Percentiles rank a stretch among this genome's conserved stretches.
These are phyloP conservation scores for Saxidomus purpurata DNA, from an alignment of 1,140 invertebrate genomes.

Conservation along the genomic window DNA sequence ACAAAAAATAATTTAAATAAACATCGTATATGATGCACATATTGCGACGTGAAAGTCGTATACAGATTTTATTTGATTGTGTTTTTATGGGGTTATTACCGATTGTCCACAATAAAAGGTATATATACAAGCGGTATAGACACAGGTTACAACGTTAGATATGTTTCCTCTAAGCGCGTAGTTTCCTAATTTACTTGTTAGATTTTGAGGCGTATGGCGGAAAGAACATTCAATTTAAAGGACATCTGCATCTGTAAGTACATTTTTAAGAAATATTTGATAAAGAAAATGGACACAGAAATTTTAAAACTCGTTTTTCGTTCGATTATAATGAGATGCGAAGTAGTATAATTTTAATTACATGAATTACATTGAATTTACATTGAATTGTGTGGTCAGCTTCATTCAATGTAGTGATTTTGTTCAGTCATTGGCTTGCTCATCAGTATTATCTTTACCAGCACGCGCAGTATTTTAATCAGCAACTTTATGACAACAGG, in stretches of 20 bases:
- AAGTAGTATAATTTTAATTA: no score
- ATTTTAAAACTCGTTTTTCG: no score
- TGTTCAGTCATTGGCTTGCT: no score
- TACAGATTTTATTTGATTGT: not conserved
- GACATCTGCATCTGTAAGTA: not conserved
- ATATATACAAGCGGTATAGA: not conserved
- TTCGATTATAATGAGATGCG: no score
- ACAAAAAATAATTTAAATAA: conserved; percentile 12
- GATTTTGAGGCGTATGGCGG: not conserved
- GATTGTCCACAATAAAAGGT: not conserved
- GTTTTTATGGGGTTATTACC: not conserved
- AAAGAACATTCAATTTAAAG: not conserved
- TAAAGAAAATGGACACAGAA: no score
- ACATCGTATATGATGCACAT: not conserved
- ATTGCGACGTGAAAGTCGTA: conserved; percentile 3
- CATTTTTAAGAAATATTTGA: not conserved
- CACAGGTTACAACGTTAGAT: not conserved
- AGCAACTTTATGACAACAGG: no score
- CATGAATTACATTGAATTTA: no score
- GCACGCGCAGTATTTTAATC: no score
- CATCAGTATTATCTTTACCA: no score
- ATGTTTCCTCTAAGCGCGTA: not conserved
- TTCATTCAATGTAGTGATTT: no score
- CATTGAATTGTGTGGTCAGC: no score
- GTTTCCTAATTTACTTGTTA: not conserved